phyloP scores from a whole-genome alignment of 1,140 invertebrate species.

The Condylostylus longicornis region DNA sequence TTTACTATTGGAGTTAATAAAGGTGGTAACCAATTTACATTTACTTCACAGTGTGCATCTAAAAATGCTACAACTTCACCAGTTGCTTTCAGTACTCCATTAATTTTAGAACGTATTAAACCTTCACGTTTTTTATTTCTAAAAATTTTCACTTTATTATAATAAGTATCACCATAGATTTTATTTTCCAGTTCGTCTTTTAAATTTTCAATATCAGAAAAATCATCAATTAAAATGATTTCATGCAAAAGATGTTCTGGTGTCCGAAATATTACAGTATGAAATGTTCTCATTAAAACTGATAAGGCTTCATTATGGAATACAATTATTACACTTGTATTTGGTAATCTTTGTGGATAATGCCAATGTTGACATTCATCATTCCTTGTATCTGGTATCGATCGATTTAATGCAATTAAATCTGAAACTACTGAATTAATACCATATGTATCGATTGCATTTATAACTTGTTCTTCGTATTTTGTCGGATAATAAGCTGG shows the following conservation, averaged over 20 bases:
- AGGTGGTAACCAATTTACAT: constrained; percentile 91
- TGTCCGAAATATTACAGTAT: constrained; percentile 84
- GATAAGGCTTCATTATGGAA: constrained; percentile 99
- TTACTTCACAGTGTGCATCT: constrained; percentile 88
- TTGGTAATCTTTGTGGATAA: constrained; percentile 77
- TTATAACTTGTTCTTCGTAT: constrained; percentile 52
- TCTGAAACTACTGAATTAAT: constrained; percentile 97
- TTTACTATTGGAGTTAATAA: constrained; percentile 83
- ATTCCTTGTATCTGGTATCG: constrained; percentile 73
- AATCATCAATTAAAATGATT: constrained; percentile 96
- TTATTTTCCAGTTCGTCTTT: constrained; percentile 74
- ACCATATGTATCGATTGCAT: constrained; percentile 76
- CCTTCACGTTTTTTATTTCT: constrained; percentile 79
- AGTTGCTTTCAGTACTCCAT: constrained; percentile 80
- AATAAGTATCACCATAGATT: constrained; percentile 76
- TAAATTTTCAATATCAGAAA: constrained; percentile 88
- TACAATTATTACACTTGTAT: constrained; percentile 89
- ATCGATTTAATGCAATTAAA: constrained; percentile 64
- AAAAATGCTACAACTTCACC: constrained; percentile 96
- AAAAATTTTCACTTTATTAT: constrained; percentile 75
- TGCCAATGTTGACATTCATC: constrained; percentile 93
- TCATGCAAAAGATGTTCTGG: constrained; percentile 84
- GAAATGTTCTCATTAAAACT: constrained; percentile 88
- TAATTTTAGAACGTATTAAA: constrained; percentile 77
- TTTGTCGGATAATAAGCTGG: constrained; percentile 16